Conservation (phyloP, 2,888 invertebrate species). For the Drosophila leonis region DNA sequence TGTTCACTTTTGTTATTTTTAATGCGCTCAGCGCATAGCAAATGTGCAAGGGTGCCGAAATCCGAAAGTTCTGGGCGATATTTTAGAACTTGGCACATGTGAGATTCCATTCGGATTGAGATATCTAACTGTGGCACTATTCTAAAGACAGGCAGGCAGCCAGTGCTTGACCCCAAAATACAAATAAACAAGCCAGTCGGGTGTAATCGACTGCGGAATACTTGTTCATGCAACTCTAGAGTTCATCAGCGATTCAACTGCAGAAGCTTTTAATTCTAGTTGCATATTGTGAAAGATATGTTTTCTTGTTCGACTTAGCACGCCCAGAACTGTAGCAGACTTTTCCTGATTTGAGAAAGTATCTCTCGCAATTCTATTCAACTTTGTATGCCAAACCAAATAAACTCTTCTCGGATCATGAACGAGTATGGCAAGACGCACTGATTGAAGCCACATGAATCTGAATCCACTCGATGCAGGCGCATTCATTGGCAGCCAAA, state of each 20-base stretch:
- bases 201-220: background rate
- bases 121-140: background rate
- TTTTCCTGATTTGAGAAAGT: too few species aligned
- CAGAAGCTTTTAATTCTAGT: background rate
- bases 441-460: constrained; percentile 53
- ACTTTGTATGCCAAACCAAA: background rate
- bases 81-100: constrained; percentile 3
- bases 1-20: constrained; percentile 23
- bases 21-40: background rate
- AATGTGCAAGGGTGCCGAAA: constrained; percentile 20
- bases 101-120: constrained; percentile 17
- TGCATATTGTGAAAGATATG: too few species aligned
- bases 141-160: background rate
- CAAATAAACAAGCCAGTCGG: background rate
- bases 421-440: constrained; percentile 14
- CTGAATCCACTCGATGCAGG: constrained; percentile 60
- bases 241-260: background rate
- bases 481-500: constrained; percentile 58
- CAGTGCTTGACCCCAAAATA: constrained; percentile 39
- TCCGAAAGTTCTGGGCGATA: constrained; percentile 13
- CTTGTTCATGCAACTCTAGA: background rate
- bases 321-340: too few species aligned
- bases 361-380: background rate
- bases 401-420: background rate
- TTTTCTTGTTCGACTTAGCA: too few species aligned